Conservation (phyloP, 2,113 vertebrate species). For the Vombatus ursinus region DNA sequence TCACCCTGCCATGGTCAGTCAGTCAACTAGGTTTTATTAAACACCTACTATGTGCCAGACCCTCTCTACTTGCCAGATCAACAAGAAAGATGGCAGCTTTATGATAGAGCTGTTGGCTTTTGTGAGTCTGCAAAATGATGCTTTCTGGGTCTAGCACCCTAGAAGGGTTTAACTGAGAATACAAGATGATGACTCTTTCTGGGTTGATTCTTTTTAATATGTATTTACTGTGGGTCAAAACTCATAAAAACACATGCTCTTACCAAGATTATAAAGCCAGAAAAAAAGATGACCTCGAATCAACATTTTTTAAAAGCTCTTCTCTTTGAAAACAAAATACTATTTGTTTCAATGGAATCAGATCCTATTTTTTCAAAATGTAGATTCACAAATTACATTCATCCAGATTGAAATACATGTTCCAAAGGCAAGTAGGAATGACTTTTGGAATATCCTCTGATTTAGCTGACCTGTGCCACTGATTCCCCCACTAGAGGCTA, state of each 20-base stretch:
- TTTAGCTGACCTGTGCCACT: not conserved
- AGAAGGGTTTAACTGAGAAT: not conserved
- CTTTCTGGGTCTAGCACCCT: not conserved
- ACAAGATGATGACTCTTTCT: not conserved
- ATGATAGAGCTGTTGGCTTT: not conserved
- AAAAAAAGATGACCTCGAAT: not conserved
- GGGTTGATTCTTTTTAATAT: not conserved
- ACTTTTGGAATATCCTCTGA: not conserved
- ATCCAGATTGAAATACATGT: not conserved
- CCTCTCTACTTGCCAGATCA: not conserved
- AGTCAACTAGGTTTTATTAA: not conserved
- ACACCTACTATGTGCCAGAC: not conserved
- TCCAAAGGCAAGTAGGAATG: not conserved
- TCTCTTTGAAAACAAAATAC: not conserved
- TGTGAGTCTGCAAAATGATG: not conserved
- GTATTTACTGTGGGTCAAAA: not conserved
- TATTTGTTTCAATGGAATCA: not conserved
- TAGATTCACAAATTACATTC: not conserved
- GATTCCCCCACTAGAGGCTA: too few relatives aligned
- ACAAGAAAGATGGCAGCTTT: not conserved
- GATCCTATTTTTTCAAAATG: not conserved
- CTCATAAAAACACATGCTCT: not conserved
- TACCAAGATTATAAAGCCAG: not conserved
- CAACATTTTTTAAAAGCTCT: not conserved
- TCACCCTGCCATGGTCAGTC: too few relatives aligned